phyloP scores from a whole-genome alignment of 2,888 invertebrate species.

The Drosophila flavopinicola region DNA sequence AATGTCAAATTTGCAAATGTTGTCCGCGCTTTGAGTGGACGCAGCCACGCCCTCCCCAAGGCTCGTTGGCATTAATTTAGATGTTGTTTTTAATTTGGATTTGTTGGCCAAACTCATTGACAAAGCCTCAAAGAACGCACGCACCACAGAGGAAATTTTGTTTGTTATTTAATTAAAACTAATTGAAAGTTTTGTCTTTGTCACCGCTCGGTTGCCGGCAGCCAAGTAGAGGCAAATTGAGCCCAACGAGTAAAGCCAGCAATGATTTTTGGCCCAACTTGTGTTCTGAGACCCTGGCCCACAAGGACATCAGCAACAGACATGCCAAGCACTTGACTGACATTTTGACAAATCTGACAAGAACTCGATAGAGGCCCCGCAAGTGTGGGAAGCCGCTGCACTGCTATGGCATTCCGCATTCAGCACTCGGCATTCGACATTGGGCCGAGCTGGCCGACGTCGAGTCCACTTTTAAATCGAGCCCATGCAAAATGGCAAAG shows the following conservation, averaged over 20 bases:
- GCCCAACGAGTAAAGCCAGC: conserved; percentile 34
- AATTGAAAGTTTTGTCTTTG: conserved; percentile 64
- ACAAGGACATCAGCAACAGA: conserved; percentile 20
- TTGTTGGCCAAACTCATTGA: conserved; percentile 62
- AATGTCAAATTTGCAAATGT: conserved; percentile 54
- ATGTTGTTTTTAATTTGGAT: conserved; percentile 64
- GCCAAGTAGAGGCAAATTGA: conserved; percentile 63
- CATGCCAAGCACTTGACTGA: conserved; percentile 49
- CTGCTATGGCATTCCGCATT: too few species aligned
- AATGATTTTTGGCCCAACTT: conserved; percentile 42
- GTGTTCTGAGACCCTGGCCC: conserved; percentile 13
- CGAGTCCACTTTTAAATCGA: conserved; percentile 37
- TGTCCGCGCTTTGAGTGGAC: conserved; percentile 50
- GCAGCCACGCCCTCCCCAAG: conserved; percentile 18
- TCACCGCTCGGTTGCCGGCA: conserved; percentile 7
- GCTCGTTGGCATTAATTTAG: conserved; percentile 58
- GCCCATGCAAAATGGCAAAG: conserved; percentile 35
- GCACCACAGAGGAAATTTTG: conserved; percentile 43
- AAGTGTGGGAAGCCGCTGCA: conserved; percentile 21
- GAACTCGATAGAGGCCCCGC: conserved; percentile 30
- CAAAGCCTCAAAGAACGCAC: conserved; percentile 59
- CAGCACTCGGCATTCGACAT: too few species aligned
- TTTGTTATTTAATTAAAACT: conserved; percentile 76
- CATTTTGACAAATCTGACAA: conserved; percentile 56
- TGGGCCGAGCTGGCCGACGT: conserved; percentile 4